Evolutionary conservation across 2,888 invertebrate genomes (phyloP).

Genomic region (Myopa testacea): DNA sequence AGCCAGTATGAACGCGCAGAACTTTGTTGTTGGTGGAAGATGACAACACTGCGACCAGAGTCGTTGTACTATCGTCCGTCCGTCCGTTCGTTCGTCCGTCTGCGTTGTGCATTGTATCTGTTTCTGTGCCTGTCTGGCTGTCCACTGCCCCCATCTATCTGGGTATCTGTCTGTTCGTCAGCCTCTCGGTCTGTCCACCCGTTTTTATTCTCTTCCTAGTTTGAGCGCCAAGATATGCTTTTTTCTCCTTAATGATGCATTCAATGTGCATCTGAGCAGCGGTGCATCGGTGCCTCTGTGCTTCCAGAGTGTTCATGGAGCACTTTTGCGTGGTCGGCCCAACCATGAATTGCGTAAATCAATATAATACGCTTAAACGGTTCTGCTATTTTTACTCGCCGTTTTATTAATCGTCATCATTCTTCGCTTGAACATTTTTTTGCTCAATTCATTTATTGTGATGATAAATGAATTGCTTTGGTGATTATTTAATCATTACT

Average conservation of each 20-base stretch:
- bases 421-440: too few relatives aligned
- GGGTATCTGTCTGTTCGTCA: background rate
- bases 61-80: slow-evolving; percentile 30
- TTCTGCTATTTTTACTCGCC: background rate
- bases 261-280: too few relatives aligned
- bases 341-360: slow-evolving; percentile 25
- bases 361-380: slow-evolving; percentile 30
- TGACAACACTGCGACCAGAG: slow-evolving; percentile 17
- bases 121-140: background rate
- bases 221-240: slow-evolving; percentile 28
- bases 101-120: too few relatives aligned
- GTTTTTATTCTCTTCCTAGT: slow-evolving; percentile 26
- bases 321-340: background rate
- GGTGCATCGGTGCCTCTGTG: background rate
- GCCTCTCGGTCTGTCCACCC: background rate
- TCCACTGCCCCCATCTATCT: background rate
- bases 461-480: too few relatives aligned
- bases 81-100: slow-evolving; percentile 2
- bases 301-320: slow-evolving; percentile 6
- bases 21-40: background rate
- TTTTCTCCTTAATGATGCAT: background rate
- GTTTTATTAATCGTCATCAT: too few relatives aligned
- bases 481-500: too few relatives aligned
- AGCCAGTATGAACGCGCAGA: too few relatives aligned
- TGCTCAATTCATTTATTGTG: too few relatives aligned